Conservation (phyloP, 1,140 invertebrate genomes). For the Anastrepha ludens region DNA sequence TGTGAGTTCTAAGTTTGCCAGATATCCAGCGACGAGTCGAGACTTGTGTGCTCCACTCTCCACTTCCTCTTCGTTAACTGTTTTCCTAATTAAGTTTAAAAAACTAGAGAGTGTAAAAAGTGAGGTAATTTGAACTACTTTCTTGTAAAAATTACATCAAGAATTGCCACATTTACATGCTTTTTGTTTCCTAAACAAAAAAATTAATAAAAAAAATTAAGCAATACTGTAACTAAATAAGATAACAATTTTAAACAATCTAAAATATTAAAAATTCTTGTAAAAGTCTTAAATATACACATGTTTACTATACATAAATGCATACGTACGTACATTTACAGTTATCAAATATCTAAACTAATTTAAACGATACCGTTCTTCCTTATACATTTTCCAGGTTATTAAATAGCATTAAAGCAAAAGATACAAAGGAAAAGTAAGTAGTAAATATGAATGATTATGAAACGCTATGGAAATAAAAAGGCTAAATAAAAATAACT, state of each 20-base stretch:
- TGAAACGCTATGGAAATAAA: constrained; percentile 16
- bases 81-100: too few species aligned
- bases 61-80: too few species aligned
- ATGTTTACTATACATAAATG: background rate
- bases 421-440: constrained; percentile 13
- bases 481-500: constrained; percentile 38
- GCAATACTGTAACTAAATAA: background rate
- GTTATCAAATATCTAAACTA: constrained; percentile 6
- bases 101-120: too few species aligned
- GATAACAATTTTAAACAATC: background rate
- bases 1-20: too few species aligned
- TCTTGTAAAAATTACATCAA: too few species aligned
- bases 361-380: constrained; percentile 32
- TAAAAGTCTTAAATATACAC: background rate
- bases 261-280: background rate
- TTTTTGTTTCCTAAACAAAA: background rate
- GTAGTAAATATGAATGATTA: constrained; percentile 22
- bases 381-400: constrained; percentile 43
- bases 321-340: background rate
- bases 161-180: too few species aligned
- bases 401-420: constrained; percentile 12
- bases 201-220: background rate
- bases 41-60: too few species aligned
- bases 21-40: too few species aligned
- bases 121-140: too few species aligned